Base-by-base conservation (phyloP, 2,113 vertebrate genomes). In the Sturnira hondurensis region DNA sequence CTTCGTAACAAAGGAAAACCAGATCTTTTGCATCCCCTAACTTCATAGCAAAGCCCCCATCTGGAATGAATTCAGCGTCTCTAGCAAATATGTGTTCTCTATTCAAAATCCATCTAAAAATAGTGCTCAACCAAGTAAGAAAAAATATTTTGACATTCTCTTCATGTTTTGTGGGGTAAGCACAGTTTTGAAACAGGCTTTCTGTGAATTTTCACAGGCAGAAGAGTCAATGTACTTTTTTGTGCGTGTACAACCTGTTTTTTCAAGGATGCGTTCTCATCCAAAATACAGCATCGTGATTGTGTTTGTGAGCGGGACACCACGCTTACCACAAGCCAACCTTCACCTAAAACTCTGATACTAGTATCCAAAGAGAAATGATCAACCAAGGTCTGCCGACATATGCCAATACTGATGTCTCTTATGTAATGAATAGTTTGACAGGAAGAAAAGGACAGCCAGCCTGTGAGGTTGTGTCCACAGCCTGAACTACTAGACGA, bases 61-160 rank as follows among this genome's bases (percentile, higher is more conserved):
- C 97, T 97, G 97, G 97, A 97, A 96, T 87, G 74, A 95, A 97
- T 97, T 97, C 82, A 1, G 77, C 78, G 43, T 95, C 97, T 97
- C 95, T 97, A 94, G 96, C 93, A 97, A 97, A 96, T 97, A 96
- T 97, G 96, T 97, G 95, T 96, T 91, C 97, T 88, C 86, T 96
- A 58, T 96, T 97, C 93, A 96, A 78, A 97, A 97, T 63, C 54
- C 74, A 58, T 95, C 97, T 97, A 97, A 97, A 96, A 97, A 97
- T 97, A 97, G 95, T 80, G 41, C 91, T 97, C 82, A 65, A 95
- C 90, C 93, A 95, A 97, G 91, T 82, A 77, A 89, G 95, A 96
- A 95, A 95, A 97, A 97, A 96, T 97, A 96, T 98, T 97, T 97
- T 97, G 97, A 97, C 97, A 91, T 97, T 97, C 97, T 96, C 93